Evolutionary conservation across 2,797 vertebrate species (phyloP), one percentile per base, ranked within the genome.

Genomic region (Hydrolagus colliei): DNA sequence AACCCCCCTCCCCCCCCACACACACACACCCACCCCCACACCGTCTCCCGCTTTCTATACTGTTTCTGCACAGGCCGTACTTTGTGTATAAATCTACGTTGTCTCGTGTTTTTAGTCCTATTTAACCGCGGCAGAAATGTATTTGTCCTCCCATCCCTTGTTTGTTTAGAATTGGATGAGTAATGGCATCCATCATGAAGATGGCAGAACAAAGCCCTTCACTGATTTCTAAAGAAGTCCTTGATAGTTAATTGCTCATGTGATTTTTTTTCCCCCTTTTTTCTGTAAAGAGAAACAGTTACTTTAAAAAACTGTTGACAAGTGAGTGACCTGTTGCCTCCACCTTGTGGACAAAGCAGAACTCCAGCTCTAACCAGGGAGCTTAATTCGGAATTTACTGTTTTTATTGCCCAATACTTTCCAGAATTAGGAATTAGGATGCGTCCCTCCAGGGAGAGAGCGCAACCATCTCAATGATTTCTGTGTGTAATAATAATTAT

Each of bases 221-320:
- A 27, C 20, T 20, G 41, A 68, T 67, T 68, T 84, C 79, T 84
- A 84, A 84, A 84, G 79, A 71, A 84, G 68, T 84, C 65, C 65
- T 68, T 68, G 79, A 41, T 18, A 41, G 63, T 80, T 67, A 82
- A 82, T 9, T 84, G 22, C 79, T 77, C 59, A 52, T 18, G 18
- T 76, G 11, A 18, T 76, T 52, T 52, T 52, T 52, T 6, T 52
- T 1, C 3, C 41, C 41, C 41, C 41, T 52, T 59, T 35, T n/a
- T 18, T 77, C 32, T 77, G 20, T 16, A 41, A 35, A 16, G 11
- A 18, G 20, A 20, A n/a, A 82, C 22, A 71, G 4, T 71, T 84
- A 41, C 9, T 20, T 52, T 41, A 41, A 32, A 35, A 32, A 13
- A 11, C n/a, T 67, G 14, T 65, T n/a, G 75, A n/a, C 11, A 16